Evolutionary conservation across 2,888 invertebrate species (phyloP).

Genomic region (Apamea anceps): DNA sequence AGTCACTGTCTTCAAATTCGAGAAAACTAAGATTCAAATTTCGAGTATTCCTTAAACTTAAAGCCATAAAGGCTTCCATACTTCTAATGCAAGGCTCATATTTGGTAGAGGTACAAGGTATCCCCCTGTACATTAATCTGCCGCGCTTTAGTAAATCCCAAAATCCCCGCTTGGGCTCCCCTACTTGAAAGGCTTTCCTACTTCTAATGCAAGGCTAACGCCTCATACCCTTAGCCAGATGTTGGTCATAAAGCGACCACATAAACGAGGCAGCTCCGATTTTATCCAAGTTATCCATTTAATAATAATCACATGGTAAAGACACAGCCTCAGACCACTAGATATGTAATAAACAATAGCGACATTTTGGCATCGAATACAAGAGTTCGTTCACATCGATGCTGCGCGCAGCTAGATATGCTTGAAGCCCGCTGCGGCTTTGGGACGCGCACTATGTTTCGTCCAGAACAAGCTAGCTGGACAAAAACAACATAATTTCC

Average conservation of each 20-base stretch:
- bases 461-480: too few species aligned
- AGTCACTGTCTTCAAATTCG: conserved; percentile 1
- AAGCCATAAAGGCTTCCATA: neutral
- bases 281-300: neutral
- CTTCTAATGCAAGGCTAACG: neutral
- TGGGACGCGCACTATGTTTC: too few species aligned
- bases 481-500: too few species aligned
- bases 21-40: conserved; percentile 24
- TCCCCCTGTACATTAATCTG: too few species aligned
- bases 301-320: conserved; percentile 19
- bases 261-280: conserved; percentile 13
- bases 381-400: conserved; percentile 8
- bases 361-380: conserved; percentile 25
- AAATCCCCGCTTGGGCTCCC: too few species aligned
- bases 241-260: conserved; percentile 16
- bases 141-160: too few species aligned
- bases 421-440: neutral
- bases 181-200: conserved; percentile 4
- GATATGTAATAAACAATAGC: conserved; percentile 2
- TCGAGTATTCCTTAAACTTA: conserved; percentile 4
- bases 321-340: neutral
- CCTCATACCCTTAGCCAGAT: conserved; percentile 16
- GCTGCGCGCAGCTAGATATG: neutral
- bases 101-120: too few species aligned
- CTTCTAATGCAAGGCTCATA: neutral